Base-by-base conservation (phyloP, 53 echinoderm and acorn worm species). In the Paracentrotus lividus region DNA sequence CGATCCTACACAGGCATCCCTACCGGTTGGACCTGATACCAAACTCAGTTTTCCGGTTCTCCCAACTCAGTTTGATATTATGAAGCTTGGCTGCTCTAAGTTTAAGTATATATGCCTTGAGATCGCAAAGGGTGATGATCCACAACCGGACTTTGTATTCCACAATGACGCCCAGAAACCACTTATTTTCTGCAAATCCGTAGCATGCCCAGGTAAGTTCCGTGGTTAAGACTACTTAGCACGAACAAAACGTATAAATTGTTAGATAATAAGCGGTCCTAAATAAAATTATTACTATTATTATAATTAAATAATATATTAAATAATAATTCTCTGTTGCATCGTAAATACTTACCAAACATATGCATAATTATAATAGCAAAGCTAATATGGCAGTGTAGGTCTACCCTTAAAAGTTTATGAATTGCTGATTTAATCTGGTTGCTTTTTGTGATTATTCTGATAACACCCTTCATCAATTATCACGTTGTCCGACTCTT, bases 101-200 rank as follows among this genome's bases (percentile, higher is more conserved):
- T 96, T 90, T 61, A 95, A 77, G 8, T 96, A 94, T 76, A 77
- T 98, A 53, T 98, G 98, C 45, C n/a, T 95, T 5, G 98, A 96
- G 93, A 95, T 96, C 77, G 94, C 96, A 5, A 94, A 98, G 53
- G 98, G 96, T 29, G 93, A 94, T 49, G 32, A 94, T 47, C 92
- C 98, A 4, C 45, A 86, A 20, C 98, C 98, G 9, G 95, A 94
- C 24, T 98, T 94, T 86, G 88, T 88, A 1, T 94, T 98, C 56
- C 92, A 92, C 92, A 92, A 92, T 31, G 92, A 92, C 47, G 56
- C 40, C 1, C 92, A 92, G 92, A 77, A 61, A 36, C 92, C 92
- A 3, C n/a, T 92, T 24, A 42, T 92, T 8, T 56, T 81, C 59
- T 92, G 92, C 81, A 56, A 78, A 78, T 42, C 77, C 6, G 81